These are phyloP conservation scores for Sebastes trivittatus DNA, from an alignment of 2,797 vertebrate genomes.

Conservation along the genomic window DNA sequence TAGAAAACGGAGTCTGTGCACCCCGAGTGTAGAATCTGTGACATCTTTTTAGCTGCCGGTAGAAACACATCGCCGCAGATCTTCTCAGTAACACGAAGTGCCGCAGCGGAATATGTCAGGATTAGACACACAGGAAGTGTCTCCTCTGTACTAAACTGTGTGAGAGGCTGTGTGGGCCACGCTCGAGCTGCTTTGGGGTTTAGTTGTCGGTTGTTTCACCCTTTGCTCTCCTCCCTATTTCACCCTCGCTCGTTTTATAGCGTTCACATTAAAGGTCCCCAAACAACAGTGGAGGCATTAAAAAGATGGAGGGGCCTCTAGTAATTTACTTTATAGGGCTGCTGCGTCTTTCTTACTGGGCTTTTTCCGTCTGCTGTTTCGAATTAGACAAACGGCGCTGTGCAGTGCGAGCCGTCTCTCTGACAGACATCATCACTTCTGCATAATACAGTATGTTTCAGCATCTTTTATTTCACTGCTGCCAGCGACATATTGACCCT, in stretches of 20 bases:
- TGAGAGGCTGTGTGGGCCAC: conserved; percentile 21
- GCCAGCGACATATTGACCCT: conserved; percentile 23
- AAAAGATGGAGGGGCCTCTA: conserved; percentile 55
- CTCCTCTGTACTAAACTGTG: conserved; percentile 7
- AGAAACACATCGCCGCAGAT: background rate
- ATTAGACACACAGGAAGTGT: background rate
- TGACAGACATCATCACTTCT: background rate
- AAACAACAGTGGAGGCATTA: conserved; percentile 61
- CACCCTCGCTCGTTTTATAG: conserved; percentile 61
- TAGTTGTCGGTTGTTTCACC: conserved; percentile 31
- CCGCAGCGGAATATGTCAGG: conserved; percentile 3
- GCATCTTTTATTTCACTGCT: conserved; percentile 1
- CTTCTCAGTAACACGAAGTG: conserved; percentile 1
- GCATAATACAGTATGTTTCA: background rate
- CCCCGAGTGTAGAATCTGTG: background rate
- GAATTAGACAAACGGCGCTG: conserved; percentile 29
- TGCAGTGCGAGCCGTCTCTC: background rate
- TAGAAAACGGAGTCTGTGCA: background rate
- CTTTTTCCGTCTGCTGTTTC: conserved; percentile 57
- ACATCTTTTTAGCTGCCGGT: background rate
- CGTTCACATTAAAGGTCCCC: conserved; percentile 59
- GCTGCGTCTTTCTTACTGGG: conserved; percentile 20
- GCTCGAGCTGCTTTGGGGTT: conserved; percentile 4
- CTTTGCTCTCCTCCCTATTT: conserved; percentile 35
- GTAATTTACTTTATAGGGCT: conserved; percentile 65